phyloP scores from a whole-genome alignment of 2,888 invertebrate species.

The Physocephala rufipes region DNA sequence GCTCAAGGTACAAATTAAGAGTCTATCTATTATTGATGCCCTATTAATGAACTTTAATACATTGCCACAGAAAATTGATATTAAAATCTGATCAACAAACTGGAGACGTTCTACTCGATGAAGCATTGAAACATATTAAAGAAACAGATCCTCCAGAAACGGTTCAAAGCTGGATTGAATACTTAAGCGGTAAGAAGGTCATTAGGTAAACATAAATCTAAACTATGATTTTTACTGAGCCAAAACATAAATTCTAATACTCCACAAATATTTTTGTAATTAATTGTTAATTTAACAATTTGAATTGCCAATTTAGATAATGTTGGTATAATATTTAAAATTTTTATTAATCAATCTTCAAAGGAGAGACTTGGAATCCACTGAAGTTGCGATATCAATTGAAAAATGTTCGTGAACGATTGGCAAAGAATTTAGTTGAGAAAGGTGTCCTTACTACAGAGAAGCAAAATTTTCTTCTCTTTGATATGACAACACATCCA shows the following conservation, averaged over 20 bases:
- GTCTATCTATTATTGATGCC: background rate
- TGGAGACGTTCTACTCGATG: conserved; percentile 95
- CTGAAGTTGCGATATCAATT: conserved; percentile 97
- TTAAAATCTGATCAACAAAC: conserved; percentile 91
- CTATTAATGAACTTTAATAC: background rate
- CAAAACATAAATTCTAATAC: background rate
- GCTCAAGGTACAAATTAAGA: conserved; percentile 75
- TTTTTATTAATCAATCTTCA: no score
- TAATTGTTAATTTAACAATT: no score
- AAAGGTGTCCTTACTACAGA: conserved; percentile 99
- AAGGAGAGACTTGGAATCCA: conserved; percentile 99
- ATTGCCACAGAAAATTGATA: conserved; percentile 73
- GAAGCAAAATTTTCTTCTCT: conserved; percentile 98
- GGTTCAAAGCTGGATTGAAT: conserved; percentile 99
- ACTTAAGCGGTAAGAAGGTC: conserved; percentile 86
- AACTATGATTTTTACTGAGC: background rate
- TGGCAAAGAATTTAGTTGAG: conserved; percentile 99
- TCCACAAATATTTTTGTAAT: background rate
- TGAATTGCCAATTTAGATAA: no score
- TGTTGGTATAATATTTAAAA: no score
- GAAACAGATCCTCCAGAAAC: conserved; percentile 98
- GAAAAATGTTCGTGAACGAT: conserved; percentile 97
- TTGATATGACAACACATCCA: conserved; percentile 99
- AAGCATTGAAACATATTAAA: conserved; percentile 96
- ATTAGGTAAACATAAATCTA: background rate